A percentile compares a stretch with the other conserved stretches of the same genome.
Evolutionary conservation across 2,113 vertebrate species (phyloP).

Genomic region (Synodontis membranacea): DNA sequence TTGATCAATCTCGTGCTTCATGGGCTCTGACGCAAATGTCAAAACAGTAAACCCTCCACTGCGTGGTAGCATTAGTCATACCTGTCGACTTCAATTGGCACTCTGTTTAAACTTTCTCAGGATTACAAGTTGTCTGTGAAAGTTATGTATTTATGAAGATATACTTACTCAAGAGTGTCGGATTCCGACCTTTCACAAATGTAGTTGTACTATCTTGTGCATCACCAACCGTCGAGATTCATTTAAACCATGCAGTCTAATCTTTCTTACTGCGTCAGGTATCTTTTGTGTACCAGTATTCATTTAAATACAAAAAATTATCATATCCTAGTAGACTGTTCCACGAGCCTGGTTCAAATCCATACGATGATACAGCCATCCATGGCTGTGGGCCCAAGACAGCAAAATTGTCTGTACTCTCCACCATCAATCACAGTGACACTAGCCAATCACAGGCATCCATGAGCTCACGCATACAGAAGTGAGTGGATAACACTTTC

Average conservation of each 20-base stretch:
- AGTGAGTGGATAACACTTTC: neutral
- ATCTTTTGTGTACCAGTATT: neutral
- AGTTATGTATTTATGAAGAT: neutral
- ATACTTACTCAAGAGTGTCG: neutral
- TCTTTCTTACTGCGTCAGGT: neutral
- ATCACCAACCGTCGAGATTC: neutral
- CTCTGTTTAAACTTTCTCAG: conserved; percentile 28
- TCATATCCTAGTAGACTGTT: neutral
- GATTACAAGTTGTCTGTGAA: conserved; percentile 17
- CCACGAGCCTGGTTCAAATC: neutral
- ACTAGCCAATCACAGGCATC: neutral
- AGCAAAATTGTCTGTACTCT: neutral
- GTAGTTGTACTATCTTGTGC: neutral
- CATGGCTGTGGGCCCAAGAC: neutral
- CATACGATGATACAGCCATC: neutral
- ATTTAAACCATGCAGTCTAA: neutral
- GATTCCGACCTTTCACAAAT: neutral
- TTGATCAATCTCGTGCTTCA: conserved; percentile 32
- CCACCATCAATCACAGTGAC: neutral
- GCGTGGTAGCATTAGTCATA: conserved; percentile 34
- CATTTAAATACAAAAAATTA: neutral
- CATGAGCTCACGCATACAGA: neutral
- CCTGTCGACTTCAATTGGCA: conserved; percentile 12
- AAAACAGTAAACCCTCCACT: conserved; percentile 35
- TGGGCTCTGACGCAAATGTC: conserved; percentile 33